phyloP scores from a whole-genome alignment of 1,140 invertebrate species.

The Wiebesia pumilae region DNA sequence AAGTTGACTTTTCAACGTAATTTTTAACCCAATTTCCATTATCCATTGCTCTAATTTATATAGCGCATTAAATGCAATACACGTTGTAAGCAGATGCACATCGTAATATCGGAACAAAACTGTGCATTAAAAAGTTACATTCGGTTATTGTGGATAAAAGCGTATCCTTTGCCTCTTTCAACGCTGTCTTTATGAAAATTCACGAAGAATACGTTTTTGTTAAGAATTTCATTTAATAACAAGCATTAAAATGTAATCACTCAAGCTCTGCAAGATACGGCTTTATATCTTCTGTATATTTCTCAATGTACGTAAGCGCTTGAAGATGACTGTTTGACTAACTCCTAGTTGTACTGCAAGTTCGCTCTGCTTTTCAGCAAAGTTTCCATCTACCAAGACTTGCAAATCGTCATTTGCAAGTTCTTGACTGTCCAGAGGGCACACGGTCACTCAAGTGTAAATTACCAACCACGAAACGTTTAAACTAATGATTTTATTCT shows the following conservation, averaged over 20 bases:
- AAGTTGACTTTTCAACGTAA: too few relatives aligned
- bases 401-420: conserved; percentile 21
- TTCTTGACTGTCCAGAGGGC: conserved; percentile 2
- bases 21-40: too few relatives aligned
- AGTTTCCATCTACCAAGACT: conserved; percentile 6
- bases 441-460: not conserved
- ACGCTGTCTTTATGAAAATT: not conserved
- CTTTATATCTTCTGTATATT: not conserved
- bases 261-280: not conserved
- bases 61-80: not conserved
- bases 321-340: not conserved
- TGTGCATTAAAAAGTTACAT: too few relatives aligned
- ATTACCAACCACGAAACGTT: not conserved
- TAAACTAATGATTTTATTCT: not conserved
- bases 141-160: too few relatives aligned
- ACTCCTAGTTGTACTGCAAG: not conserved
- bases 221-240: not conserved
- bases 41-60: too few relatives aligned
- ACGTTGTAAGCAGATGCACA: not conserved
- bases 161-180: too few relatives aligned
- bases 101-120: too few relatives aligned
- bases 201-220: not conserved
- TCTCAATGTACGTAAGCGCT: not conserved
- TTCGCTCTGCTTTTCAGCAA: not conserved
- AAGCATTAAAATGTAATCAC: not conserved